Conservation (phyloP, 2,113 vertebrate species). For the Amphiprion ocellaris region DNA sequence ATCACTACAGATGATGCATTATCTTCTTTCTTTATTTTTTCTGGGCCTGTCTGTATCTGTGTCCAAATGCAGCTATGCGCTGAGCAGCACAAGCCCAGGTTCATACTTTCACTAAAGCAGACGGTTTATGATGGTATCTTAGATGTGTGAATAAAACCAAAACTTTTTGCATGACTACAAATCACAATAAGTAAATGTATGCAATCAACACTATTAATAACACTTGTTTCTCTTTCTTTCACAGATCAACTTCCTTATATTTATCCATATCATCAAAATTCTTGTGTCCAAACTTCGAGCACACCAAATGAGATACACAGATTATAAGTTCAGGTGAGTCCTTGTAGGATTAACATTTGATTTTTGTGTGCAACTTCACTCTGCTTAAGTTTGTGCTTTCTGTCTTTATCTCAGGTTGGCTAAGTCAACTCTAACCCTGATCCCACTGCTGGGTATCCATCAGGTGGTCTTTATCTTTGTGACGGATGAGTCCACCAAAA, state of each 20-base stretch:
- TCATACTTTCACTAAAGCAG: too few species aligned
- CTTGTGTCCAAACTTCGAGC: slow-evolving; percentile 94
- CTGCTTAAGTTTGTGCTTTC: not conserved
- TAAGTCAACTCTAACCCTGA: slow-evolving; percentile 95
- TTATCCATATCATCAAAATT: slow-evolving; percentile 92
- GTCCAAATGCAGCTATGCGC: too few species aligned
- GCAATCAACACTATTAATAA: not conserved
- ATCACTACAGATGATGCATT: too few species aligned
- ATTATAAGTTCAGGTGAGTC: slow-evolving; percentile 93
- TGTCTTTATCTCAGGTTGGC: slow-evolving; percentile 87
- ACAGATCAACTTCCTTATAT: slow-evolving; percentile 97
- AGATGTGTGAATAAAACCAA: not conserved
- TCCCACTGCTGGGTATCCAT: slow-evolving; percentile 95
- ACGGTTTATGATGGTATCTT: not conserved
- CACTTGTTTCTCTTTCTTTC: slow-evolving; percentile 3
- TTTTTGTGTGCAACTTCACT: not conserved
- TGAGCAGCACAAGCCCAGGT: too few species aligned
- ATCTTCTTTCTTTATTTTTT: too few species aligned
- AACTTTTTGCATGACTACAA: not conserved
- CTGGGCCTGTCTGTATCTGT: too few species aligned
- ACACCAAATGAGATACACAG: slow-evolving; percentile 93
- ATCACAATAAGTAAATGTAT: not conserved
- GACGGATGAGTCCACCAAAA: slow-evolving; percentile 90
- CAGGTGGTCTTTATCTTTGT: slow-evolving; percentile 93
- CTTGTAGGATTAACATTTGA: not conserved